Evolutionary conservation across 2,888 invertebrate genomes (phyloP), one percentile per base, ranked within the genome.

Genomic region (Notocelia uddmanniana): DNA sequence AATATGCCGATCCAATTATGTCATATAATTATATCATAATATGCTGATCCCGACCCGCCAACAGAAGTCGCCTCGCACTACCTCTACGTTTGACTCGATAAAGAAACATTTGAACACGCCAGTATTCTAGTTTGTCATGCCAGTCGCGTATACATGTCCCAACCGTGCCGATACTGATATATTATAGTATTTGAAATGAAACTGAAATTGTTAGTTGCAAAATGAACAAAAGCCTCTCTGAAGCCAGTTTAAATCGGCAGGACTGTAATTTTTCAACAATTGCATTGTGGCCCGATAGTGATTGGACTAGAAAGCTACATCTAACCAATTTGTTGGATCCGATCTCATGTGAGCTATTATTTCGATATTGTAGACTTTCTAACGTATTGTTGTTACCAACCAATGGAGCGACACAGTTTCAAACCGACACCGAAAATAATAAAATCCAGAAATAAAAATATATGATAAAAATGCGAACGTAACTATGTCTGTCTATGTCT

Each of bases 181-280:
- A 13, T 3, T 3, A 37, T 45, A 1, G n/a, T 15, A n/a, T 31
- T n/a, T 45, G 45, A 45, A n/a, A 45, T 45, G 15, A n/a, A 45
- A 45, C 6, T 45, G 45, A 45, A 45, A 45, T 45, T n/a, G 45
- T 45, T 6, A n/a, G 8, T 5, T n/a, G 41, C 41, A 15, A 45
- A 45, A n/a, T 6, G 45, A 1, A 45, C 13, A n/a, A 45, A 45
- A 45, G 45, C 45, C n/a, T n/a, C 45, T n/a, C 45, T 45, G 45
- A n/a, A 45, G 45, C 45, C n/a, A 45, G 45, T 45, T 45, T 45
- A 45, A 45, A n/a, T 6, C n/a, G 45, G n/a, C n/a, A 6, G 41
- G 21, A 21, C 37, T 59, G 23, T 45, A 59, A 59, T 59, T 59
- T 59, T 45, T 41, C 41, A 59, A 45, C 59, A 59, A 59, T 59